Conservation (phyloP, 2,797 vertebrate species). For the Tarsius wallacei region DNA sequence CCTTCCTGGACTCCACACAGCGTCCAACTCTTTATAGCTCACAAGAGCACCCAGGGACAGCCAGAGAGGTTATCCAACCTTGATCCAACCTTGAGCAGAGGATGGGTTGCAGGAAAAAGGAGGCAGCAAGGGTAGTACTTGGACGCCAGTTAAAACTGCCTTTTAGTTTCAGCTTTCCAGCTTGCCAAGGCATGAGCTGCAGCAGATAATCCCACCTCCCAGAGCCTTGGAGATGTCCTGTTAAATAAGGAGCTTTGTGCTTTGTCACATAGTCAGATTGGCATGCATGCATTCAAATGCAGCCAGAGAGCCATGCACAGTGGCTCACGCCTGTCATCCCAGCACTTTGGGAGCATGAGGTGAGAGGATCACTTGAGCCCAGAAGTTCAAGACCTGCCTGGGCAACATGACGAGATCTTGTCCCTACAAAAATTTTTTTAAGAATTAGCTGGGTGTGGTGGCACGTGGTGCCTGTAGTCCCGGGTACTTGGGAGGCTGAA, state of each 20-base stretch:
- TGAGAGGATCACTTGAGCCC: too few relatives aligned
- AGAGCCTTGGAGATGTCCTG: not conserved
- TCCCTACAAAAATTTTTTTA: too few relatives aligned
- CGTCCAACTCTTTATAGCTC: not conserved
- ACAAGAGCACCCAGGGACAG: not conserved
- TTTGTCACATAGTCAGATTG: fast-evolving
- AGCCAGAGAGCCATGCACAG: not conserved
- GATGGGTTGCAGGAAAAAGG: not conserved
- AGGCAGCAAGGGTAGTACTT: not conserved
- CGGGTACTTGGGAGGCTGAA: too few relatives aligned
- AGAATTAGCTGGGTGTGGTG: too few relatives aligned
- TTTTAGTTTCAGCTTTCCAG: not conserved
- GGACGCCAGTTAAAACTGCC: not conserved
- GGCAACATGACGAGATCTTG: too few relatives aligned
- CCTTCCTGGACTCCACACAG: not conserved
- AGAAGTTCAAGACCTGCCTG: too few relatives aligned
- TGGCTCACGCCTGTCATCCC: too few relatives aligned
- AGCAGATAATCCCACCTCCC: not conserved
- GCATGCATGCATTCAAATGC: too few relatives aligned
- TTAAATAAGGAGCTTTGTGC: fast-evolving
- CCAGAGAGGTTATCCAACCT: not conserved
- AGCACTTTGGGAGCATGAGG: too few relatives aligned
- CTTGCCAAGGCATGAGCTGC: too few relatives aligned
- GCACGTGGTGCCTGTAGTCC: too few relatives aligned
- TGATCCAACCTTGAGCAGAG: not conserved